Conservation (phyloP, 2,888 invertebrate genomes). For the Drosophila buzzatii region DNA sequence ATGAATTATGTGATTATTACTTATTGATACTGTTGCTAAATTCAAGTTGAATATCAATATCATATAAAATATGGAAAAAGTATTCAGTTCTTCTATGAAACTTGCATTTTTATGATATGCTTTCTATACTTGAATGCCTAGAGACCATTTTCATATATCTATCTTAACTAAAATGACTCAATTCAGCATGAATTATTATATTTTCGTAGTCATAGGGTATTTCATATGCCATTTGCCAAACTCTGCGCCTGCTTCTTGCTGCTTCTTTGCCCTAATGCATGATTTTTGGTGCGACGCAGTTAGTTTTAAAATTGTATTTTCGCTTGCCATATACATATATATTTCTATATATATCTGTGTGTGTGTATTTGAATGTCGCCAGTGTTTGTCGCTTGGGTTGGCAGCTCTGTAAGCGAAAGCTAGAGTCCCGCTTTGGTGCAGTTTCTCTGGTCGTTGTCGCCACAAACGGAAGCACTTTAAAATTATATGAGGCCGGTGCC, state of each 20-base stretch:
- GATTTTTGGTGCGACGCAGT: conserved; percentile 51
- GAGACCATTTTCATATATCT: neutral
- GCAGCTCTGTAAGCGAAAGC: conserved; percentile 43
- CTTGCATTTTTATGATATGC: neutral
- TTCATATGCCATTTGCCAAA: neutral
- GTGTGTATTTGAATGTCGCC: conserved; percentile 62
- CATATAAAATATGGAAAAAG: too few relatives aligned
- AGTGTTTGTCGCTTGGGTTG: conserved; percentile 69
- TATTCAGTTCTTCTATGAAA: too few relatives aligned
- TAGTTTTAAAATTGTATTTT: conserved; percentile 73
- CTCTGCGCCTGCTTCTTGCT: neutral
- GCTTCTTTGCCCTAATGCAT: conserved; percentile 9
- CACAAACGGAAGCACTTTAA: conserved; percentile 81
- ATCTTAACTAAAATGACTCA: neutral
- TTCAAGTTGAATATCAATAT: too few relatives aligned
- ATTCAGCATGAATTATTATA: neutral
- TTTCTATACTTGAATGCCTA: neutral
- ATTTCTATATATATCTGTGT: neutral
- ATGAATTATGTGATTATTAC: neutral
- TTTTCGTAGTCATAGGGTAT: neutral
- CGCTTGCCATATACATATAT: conserved; percentile 22
- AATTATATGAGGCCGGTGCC: conserved; percentile 76
- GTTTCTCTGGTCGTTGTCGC: conserved; percentile 56
- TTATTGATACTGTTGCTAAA: too few relatives aligned
- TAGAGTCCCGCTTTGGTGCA: conserved; percentile 18